Evolutionary conservation across 2,888 invertebrate genomes (phyloP).

Genomic region (Rotaria socialis): DNA sequence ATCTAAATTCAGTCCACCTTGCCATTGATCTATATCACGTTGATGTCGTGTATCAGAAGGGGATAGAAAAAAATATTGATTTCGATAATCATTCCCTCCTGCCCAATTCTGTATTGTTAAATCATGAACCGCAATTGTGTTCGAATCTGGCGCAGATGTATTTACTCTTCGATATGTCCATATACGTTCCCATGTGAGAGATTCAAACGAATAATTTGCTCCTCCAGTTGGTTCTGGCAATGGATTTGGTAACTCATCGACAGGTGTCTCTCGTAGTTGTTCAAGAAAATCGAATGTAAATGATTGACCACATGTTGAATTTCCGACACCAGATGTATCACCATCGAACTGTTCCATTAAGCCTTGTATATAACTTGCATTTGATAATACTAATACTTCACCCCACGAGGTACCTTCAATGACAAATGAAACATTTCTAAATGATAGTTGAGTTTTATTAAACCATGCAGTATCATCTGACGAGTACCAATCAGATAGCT

Average conservation of each 20-base stretch:
- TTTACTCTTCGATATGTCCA: slow-evolving; percentile 48
- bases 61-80: slow-evolving; percentile 45
- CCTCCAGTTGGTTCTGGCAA: background rate
- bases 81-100: slow-evolving; percentile 47
- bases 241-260: no score
- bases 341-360: slow-evolving; percentile 47
- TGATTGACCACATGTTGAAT: slow-evolving; percentile 47
- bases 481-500: slow-evolving; percentile 46
- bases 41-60: slow-evolving; percentile 38
- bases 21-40: slow-evolving; percentile 43
- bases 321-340: no score
- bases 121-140: slow-evolving; percentile 40
- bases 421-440: slow-evolving; percentile 40
- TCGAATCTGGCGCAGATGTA: slow-evolving; percentile 27
- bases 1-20: slow-evolving; percentile 46
- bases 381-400: slow-evolving; percentile 47
- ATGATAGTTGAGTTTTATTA: slow-evolving; percentile 40
- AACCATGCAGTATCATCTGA: slow-evolving; percentile 44
- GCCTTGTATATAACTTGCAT: slow-evolving; percentile 47
- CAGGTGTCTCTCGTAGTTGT: background rate
- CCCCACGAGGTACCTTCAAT: slow-evolving; percentile 48
- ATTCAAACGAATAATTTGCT: slow-evolving; percentile 45
- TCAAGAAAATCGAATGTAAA: slow-evolving; percentile 47
- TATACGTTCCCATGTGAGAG: slow-evolving; percentile 45
- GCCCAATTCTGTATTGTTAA: slow-evolving; percentile 48